Evolutionary conservation across 2,888 invertebrate genomes (phyloP).

Genomic region (Mesodorylaimus sp.): DNA sequence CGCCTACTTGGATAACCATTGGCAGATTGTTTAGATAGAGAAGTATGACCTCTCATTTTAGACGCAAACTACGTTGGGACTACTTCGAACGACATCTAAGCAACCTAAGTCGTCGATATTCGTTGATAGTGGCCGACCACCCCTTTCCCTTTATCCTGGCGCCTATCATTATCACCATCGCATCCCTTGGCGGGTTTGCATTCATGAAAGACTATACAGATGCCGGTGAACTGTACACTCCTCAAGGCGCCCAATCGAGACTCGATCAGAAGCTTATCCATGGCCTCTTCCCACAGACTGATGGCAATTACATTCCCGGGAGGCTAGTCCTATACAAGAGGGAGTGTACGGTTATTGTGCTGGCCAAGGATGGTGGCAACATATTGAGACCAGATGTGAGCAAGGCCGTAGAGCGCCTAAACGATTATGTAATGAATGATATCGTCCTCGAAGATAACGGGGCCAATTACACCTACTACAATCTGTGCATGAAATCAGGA

Average conservation of each 20-base stretch:
- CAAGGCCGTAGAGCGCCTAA: slow-evolving; percentile 22
- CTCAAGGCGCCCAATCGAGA: slow-evolving; percentile 1
- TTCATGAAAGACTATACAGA: neutral
- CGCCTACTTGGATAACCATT: too few species aligned
- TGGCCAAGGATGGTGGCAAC: slow-evolving; percentile 57
- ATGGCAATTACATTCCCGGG: slow-evolving; percentile 6
- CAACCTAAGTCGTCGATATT: neutral
- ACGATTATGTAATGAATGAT: slow-evolving; percentile 20
- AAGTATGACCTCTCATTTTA: too few species aligned
- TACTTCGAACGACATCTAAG: slow-evolving; percentile 1
- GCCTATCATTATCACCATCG: neutral
- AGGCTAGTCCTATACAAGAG: neutral
- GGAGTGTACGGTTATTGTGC: slow-evolving; percentile 45
- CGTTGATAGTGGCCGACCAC: neutral
- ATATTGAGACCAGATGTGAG: slow-evolving; percentile 47
- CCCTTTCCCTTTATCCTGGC: neutral
- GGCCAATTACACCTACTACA: slow-evolving; percentile 19
- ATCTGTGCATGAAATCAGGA: slow-evolving; percentile 20
- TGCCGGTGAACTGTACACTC: slow-evolving; percentile 4
- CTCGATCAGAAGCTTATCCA: slow-evolving; percentile 3
- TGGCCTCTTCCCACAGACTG: neutral
- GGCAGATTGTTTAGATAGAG: too few species aligned
- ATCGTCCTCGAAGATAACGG: slow-evolving; percentile 17
- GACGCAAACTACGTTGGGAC: neutral
- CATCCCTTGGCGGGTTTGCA: neutral